Evolutionary conservation across 2,797 vertebrate genomes (phyloP).

Genomic region (Platalea minor): DNA sequence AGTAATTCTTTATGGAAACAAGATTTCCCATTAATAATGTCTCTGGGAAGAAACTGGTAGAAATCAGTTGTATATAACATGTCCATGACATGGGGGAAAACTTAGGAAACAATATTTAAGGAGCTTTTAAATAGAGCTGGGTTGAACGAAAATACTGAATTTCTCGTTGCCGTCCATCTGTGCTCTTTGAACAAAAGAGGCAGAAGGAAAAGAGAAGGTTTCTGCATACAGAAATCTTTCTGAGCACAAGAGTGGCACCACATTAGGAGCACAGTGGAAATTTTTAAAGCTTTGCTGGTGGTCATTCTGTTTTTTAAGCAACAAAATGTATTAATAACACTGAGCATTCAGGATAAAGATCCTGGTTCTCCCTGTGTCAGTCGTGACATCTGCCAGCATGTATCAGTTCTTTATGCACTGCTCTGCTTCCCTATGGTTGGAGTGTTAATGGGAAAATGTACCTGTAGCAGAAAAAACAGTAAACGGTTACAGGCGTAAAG

Average conservation of each 20-base stretch:
- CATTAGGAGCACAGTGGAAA: neutral
- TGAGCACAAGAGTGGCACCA: neutral
- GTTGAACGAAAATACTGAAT: neutral
- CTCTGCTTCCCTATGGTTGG: neutral
- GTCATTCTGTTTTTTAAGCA: neutral
- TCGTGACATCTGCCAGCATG: fast-evolving
- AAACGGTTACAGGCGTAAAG: fast-evolving
- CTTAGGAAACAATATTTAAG: neutral
- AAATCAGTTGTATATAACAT: neutral
- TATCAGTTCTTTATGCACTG: neutral
- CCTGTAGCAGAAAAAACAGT: neutral
- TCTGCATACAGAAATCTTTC: neutral
- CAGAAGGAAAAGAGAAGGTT: neutral
- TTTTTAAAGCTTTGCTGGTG: neutral
- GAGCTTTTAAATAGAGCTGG: neutral
- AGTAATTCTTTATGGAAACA: neutral
- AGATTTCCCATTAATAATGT: neutral
- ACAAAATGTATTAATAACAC: neutral
- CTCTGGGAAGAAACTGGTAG: neutral
- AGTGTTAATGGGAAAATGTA: neutral
- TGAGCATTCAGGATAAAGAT: neutral
- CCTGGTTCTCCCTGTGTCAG: neutral
- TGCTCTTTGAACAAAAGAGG: neutral
- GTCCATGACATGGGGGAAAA: neutral
- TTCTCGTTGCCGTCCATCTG: neutral